Percentiles rank a stretch among this genome's conserved stretches.
Conservation (phyloP, 2,797 vertebrate genomes). For the Oryzias sinensis region DNA sequence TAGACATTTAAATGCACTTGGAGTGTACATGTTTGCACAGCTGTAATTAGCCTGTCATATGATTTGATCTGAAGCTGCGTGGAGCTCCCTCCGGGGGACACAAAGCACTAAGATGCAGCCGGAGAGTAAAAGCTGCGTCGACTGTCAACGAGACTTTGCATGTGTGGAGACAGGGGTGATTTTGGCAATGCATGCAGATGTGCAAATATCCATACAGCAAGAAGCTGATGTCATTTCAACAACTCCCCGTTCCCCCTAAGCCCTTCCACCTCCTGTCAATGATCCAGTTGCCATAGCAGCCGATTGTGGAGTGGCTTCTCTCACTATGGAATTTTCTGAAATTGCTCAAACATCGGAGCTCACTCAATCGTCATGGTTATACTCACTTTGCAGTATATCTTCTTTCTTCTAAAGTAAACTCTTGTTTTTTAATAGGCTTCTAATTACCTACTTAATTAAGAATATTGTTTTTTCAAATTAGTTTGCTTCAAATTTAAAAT, state of each 20-base stretch:
- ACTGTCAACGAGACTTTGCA: slow-evolving; percentile 19
- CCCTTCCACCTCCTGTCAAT: slow-evolving; percentile 34
- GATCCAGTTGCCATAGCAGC: slow-evolving; percentile 71
- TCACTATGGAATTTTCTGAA: slow-evolving; percentile 47
- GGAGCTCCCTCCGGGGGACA: slow-evolving; percentile 36
- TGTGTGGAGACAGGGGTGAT: slow-evolving; percentile 29
- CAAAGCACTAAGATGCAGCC: slow-evolving; percentile 19
- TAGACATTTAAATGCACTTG: slow-evolving; percentile 40
- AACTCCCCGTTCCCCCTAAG: slow-evolving; percentile 15
- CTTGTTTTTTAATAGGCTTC: no score
- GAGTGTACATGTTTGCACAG: slow-evolving; percentile 49
- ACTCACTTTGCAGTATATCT: no score
- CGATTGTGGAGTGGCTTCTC: slow-evolving; percentile 51
- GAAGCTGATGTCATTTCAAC: slow-evolving; percentile 61
- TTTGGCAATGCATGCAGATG: slow-evolving; percentile 39
- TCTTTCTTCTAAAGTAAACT: no score
- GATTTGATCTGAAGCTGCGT: slow-evolving; percentile 39
- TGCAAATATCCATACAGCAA: slow-evolving; percentile 66
- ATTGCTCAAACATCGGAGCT: slow-evolving; percentile 27
- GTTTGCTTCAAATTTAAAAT: no score
- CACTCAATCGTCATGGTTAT: no score
- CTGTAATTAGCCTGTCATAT: slow-evolving; percentile 58
- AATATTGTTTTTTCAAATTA: no score
- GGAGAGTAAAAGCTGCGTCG: slow-evolving; percentile 20
- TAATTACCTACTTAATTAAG: no score